Evolutionary conservation across 2,797 vertebrate species (phyloP), one percentile per base, ranked within the genome.

Genomic region (Lycodopsis pacificus): DNA sequence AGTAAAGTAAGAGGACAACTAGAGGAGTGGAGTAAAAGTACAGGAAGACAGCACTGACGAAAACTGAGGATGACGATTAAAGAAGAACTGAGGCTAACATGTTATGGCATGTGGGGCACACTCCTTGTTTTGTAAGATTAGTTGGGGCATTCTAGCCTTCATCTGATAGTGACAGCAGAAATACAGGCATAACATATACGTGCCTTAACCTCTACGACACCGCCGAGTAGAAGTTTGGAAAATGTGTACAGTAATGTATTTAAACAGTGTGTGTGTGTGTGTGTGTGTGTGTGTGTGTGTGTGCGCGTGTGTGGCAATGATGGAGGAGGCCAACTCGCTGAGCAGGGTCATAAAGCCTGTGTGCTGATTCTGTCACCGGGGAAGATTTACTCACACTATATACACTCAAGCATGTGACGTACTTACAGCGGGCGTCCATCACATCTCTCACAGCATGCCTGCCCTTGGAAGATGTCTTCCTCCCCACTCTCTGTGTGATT

Each of bases 301-400:
- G 32, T 4, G 14, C 49, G 32, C 56, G n/a, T 59, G n/a, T 12
- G 46, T 44, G 64, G 53, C 22, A 27, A 87, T 90, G 89, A 92
- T 92, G 71, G 75, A 89, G 80, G 74, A 87, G 77, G 69, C 79
- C 54, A 75, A 84, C 83, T 83, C 84, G 76, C 86, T 91, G 85
- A 92, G 87, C 72, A 74, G 83, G 88, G 87, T 89, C 91, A 90
- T 93, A 92, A 94, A 92, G 79, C 65, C 66, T 64, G 79, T 91
- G 92, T 89, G 88, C 93, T 92, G 89, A 93, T 93, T 94, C 91
- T 93, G 93, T 94, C 93, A 93, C 54, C 40, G 56, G 74, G 46
- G 82, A 80, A 93, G 86, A 95, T 94, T 92, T 94, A 93, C 86
- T 76, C 59, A 48, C 64, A 65, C 72, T 25, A 61, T 77, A 44